phyloP scores from a whole-genome alignment of 2,113 vertebrate species.

The Ardeotis arabs region DNA sequence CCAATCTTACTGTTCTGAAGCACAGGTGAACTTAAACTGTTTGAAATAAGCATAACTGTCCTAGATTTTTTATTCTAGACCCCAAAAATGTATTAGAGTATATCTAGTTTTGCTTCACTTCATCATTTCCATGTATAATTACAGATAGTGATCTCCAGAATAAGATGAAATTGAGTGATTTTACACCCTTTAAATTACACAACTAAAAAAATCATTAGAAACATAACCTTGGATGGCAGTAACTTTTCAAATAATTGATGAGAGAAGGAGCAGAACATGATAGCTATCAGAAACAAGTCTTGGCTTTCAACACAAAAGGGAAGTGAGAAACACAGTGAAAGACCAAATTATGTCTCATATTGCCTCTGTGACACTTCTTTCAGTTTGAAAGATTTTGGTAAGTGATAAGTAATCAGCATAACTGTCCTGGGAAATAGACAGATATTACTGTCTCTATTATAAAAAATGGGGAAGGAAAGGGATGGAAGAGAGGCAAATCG shows the following conservation, averaged over 20 bases:
- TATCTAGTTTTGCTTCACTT: constrained; percentile 21
- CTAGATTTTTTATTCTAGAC: background rate
- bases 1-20: background rate
- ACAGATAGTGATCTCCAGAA: constrained; percentile 27
- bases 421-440: background rate
- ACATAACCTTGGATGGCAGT: constrained; percentile 31
- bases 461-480: background rate
- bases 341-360: constrained; percentile 7
- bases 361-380: background rate
- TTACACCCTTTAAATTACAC: constrained; percentile 44
- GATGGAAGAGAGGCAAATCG: background rate
- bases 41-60: background rate
- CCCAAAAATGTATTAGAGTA: background rate
- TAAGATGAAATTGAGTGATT: constrained; percentile 47
- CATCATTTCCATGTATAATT: constrained; percentile 44
- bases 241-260: constrained; percentile 56
- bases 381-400: constrained; percentile 31
- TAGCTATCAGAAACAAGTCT: constrained; percentile 14
- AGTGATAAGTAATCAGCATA: constrained; percentile 36
- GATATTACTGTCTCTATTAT: background rate
- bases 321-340: constrained; percentile 25
- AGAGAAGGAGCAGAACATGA: constrained; percentile 44
- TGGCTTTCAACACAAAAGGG: constrained; percentile 20
- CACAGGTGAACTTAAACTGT: background rate
- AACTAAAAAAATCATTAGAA: constrained; percentile 61